Percentiles rank a stretch among this genome's conserved stretches.
These are phyloP conservation scores for Menidia menidia DNA, from an alignment of 2,797 vertebrate genomes.

Conservation along the genomic window DNA sequence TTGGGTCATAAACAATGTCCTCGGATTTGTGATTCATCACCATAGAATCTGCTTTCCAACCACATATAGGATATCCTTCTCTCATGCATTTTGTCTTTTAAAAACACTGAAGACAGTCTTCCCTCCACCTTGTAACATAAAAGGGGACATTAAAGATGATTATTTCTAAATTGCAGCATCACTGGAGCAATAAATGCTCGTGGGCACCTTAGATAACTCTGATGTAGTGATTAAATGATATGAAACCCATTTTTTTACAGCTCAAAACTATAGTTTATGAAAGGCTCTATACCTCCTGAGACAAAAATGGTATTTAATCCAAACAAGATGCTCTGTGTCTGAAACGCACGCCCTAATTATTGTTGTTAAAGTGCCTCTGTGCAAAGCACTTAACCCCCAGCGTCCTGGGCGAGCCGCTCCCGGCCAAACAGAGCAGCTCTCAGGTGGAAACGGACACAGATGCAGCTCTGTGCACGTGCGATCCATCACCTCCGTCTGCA, in stretches of 20 bases:
- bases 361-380: slow-evolving; percentile 35
- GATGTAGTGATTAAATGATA: too few relatives aligned
- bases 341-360: background rate
- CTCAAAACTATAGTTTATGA: background rate
- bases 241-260: too few relatives aligned
- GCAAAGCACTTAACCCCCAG: slow-evolving; percentile 28
- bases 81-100: too few relatives aligned
- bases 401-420: slow-evolving; percentile 12
- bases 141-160: background rate
- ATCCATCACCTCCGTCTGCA: slow-evolving; percentile 28
- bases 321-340: background rate
- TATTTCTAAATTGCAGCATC: background rate
- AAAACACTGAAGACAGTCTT: background rate
- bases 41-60: too few relatives aligned
- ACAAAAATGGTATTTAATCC: background rate
- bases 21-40: background rate
- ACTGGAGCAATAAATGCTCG: too few relatives aligned
- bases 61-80: too few relatives aligned
- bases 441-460: slow-evolving; percentile 7
- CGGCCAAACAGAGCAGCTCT: slow-evolving; percentile 3
- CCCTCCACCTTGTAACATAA: background rate
- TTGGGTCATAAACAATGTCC: background rate
- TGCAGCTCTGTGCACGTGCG: slow-evolving; percentile 19
- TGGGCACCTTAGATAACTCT: too few relatives aligned
- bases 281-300: background rate